phyloP scores from a whole-genome alignment of 2,888 invertebrate genomes.

The Listrodromus nycthemerus region DNA sequence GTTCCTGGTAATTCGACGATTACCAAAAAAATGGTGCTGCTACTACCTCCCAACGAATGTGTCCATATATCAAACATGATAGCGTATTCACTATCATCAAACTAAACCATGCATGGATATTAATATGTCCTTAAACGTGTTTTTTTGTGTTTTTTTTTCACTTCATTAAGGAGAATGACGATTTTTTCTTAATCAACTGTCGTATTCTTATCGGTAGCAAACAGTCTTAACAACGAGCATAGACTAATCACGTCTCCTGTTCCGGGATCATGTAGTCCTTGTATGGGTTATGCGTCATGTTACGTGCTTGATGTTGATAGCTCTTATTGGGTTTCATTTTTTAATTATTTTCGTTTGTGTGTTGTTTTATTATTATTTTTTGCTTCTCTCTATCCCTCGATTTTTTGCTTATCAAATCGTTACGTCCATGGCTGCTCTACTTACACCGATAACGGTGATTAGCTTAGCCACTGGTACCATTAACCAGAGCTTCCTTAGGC shows the following conservation, averaged over 20 bases:
- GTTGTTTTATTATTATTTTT: conserved; percentile 73
- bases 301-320: conserved; percentile 71
- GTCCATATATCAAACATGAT: conserved; percentile 81
- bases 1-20: conserved; percentile 66
- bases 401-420: conserved; percentile 30
- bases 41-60: conserved; percentile 83
- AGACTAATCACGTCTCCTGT: conserved; percentile 82
- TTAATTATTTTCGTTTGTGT: conserved; percentile 78
- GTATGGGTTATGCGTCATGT: conserved; percentile 82
- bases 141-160: conserved; percentile 65
- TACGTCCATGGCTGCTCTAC: conserved; percentile 57
- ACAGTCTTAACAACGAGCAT: conserved; percentile 84
- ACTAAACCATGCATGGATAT: conserved; percentile 84
- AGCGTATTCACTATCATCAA: conserved; percentile 77
- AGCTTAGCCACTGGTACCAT: conserved; percentile 87
- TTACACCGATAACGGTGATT: conserved; percentile 26
- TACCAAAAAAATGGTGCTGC: conserved; percentile 76
- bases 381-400: conserved; percentile 29
- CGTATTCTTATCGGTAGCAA: conserved; percentile 82
- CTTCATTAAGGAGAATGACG: conserved; percentile 72
- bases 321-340: conserved; percentile 72
- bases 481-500: conserved; percentile 88
- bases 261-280: conserved; percentile 82
- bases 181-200: conserved; percentile 76
- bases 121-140: conserved; percentile 82